Evolutionary conservation across 2,888 invertebrate genomes (phyloP).

Genomic region (Dynastes grantii): DNA sequence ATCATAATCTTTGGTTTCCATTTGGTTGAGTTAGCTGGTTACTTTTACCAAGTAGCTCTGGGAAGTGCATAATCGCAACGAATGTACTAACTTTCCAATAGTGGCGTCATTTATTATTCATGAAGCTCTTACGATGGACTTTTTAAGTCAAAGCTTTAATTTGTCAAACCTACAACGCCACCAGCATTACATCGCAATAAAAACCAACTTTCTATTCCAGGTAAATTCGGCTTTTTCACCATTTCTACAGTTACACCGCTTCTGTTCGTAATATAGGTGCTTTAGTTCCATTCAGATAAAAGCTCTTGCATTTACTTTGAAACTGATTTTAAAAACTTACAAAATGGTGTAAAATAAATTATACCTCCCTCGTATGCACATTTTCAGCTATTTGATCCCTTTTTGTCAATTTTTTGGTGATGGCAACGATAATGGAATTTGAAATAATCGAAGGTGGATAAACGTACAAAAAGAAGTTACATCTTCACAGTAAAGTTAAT

Average conservation of each 20-base stretch:
- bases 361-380: no score
- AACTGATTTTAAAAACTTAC: conserved; percentile 39
- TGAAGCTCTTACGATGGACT: conserved; percentile 59
- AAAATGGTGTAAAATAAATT: no score
- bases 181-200: conserved; percentile 54
- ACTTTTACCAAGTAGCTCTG: neutral
- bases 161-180: conserved; percentile 58
- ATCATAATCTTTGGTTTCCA: no score
- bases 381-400: no score
- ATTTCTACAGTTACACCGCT: conserved; percentile 60
- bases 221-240: conserved; percentile 57
- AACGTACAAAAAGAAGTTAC: no score
- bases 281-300: conserved; percentile 57
- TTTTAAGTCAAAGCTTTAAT: conserved; percentile 61
- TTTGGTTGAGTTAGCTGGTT: no score
- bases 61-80: neutral
- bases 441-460: no score
- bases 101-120: conserved; percentile 63
- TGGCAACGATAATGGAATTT: no score
- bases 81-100: conserved; percentile 50
- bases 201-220: conserved; percentile 57
- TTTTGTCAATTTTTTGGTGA: no score
- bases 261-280: conserved; percentile 58
- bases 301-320: conserved; percentile 45
- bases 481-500: no score